Evolutionary conservation across 2,113 vertebrate genomes (phyloP), one percentile per base, ranked within the genome.

Genomic region (Cynocephalus volans): DNA sequence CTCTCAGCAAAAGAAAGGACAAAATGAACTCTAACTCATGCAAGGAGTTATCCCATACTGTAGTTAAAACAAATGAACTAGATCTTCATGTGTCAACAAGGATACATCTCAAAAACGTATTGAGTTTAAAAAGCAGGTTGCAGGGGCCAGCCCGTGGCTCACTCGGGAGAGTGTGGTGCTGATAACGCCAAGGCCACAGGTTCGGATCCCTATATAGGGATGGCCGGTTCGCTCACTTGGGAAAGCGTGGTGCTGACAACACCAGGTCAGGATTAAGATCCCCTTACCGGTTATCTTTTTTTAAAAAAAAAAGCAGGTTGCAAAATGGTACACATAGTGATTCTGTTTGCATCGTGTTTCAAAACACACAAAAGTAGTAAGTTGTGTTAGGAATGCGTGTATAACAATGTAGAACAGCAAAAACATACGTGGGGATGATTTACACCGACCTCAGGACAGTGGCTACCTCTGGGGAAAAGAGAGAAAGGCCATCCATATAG

Each of bases 261-360:
- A 41, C 41, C 41, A 41, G 41, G 41, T 41, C 41, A 41, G 41
- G 41, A 4, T 41, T 41, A 41, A 41, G 41, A 41, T 41, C 41
- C 41, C 41, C 41, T 41, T 41, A 41, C 41, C 41, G 41, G 41
- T 41, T 4, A 41, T 41, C 41, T 41, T n/a, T n/a, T n/a, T n/a
- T 67, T 67, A 80, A 72, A 83, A 56, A 93, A 69, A 65, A 77
- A 69, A 93, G 23, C 52, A 90, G 62, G 19, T 65, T 89, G 56
- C 36, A 77, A 60, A 77, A 62, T 1, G n/a, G 52, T 28, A 4
- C 5, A 7, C 70, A 52, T 21, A 28, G 65, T 28, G 58, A 48
- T 75, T 88, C 58, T 52, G 54, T 72, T 65, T 60, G 91, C 67
- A 52, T 33, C 18, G 91, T 90, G 56, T 65, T 67, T 84, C 76